Conservation (phyloP, 1,140 invertebrate species). For the Diabrotica undecimpunctata region DNA sequence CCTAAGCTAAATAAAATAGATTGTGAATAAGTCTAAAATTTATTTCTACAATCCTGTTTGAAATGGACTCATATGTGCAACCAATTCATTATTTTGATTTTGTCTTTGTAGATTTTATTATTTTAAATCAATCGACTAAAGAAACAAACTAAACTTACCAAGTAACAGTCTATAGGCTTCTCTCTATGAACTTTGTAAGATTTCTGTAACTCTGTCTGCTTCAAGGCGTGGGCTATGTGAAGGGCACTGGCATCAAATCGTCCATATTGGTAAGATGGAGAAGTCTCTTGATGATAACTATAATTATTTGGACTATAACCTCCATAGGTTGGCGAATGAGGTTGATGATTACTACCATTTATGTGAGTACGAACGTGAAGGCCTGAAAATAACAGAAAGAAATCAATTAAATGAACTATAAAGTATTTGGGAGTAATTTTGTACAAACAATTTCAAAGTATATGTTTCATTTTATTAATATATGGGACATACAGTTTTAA, state of each 20-base stretch:
- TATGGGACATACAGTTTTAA: too few relatives aligned
- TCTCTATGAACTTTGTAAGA: conserved; percentile 77
- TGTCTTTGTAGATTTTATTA: too few relatives aligned
- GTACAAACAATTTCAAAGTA: too few relatives aligned
- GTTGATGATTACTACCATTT: conserved; percentile 43
- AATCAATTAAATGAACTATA: neutral
- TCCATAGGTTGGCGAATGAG: conserved; percentile 31
- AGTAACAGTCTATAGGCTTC: conserved; percentile 83
- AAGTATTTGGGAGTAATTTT: too few relatives aligned
- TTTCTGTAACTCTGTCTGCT: conserved; percentile 87
- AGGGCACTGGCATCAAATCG: conserved; percentile 86
- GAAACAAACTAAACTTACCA: conserved; percentile 62
- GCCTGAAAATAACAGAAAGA: conserved; percentile 41
- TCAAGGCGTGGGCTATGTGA: conserved; percentile 87
- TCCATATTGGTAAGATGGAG: conserved; percentile 60
- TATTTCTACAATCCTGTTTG: too few relatives aligned
- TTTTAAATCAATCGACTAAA: too few relatives aligned
- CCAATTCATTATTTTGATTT: too few relatives aligned
- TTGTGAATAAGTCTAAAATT: too few relatives aligned
- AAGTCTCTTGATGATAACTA: conserved; percentile 32
- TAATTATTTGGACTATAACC: conserved; percentile 12
- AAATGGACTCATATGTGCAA: too few relatives aligned
- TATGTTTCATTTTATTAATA: too few relatives aligned
- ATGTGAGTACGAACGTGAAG: conserved; percentile 53
- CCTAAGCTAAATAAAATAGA: too few relatives aligned